A percentile compares a stretch with the other conserved stretches of the same genome.
These are phyloP conservation scores for Embiotoca jacksoni DNA, from an alignment of 2,113 vertebrate genomes.

Conservation along the genomic window DNA sequence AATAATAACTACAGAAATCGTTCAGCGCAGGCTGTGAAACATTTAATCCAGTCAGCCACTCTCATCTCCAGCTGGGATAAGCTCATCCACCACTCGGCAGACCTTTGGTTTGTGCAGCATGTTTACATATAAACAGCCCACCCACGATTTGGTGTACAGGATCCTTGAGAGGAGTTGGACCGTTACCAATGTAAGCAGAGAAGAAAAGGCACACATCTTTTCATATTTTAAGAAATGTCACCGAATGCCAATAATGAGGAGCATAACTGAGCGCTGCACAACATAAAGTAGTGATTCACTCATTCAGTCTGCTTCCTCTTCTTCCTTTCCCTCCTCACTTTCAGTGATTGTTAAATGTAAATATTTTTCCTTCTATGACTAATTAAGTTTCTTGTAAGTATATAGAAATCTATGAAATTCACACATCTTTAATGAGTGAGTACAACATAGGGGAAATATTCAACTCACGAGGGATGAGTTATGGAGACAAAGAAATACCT, in stretches of 20 bases:
- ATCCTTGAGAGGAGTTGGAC: conserved; percentile 1
- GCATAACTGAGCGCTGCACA: background rate
- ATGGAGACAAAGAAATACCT: background rate
- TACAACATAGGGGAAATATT: background rate
- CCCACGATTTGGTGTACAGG: background rate
- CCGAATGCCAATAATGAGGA: background rate
- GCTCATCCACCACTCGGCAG: conserved; percentile 11
- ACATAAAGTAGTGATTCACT: background rate
- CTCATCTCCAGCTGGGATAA: conserved; percentile 30
- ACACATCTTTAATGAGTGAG: background rate
- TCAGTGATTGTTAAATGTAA: background rate
- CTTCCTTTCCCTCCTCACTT: background rate
- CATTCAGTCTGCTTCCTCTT: background rate
- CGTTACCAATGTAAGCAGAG: background rate
- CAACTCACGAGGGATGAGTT: background rate
- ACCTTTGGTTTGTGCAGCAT: background rate
- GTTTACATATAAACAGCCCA: background rate
- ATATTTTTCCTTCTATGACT: background rate
- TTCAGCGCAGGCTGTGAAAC: background rate
- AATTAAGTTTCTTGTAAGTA: background rate
- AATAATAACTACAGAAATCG: background rate
- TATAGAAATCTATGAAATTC: background rate
- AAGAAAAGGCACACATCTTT: conserved; percentile 3
- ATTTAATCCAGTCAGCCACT: conserved; percentile 14
- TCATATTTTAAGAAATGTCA: background rate